These are phyloP conservation scores for Oncorhynchus gorbuscha DNA, from an alignment of 2,113 vertebrate species.

Conservation along the genomic window DNA sequence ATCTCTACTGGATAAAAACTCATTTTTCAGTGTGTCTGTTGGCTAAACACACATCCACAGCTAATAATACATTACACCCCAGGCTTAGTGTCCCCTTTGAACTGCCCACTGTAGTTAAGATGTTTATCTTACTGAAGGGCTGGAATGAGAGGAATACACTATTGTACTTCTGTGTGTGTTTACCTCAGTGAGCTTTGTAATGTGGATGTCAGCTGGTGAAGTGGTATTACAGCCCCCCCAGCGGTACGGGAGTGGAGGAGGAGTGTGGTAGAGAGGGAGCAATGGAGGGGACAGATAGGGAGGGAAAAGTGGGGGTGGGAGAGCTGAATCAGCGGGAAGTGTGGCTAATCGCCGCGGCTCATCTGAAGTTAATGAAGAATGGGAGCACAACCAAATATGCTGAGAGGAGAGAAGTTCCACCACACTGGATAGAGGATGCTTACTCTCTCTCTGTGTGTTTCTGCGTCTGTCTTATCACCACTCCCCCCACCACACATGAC, in stretches of 20 bases:
- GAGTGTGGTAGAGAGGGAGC: conserved; percentile 23
- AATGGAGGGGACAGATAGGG: neutral
- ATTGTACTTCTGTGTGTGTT: conserved; percentile 12
- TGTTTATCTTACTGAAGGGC: conserved; percentile 60
- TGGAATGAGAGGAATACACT: conserved; percentile 40
- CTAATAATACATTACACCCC: neutral
- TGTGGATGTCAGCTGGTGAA: conserved; percentile 54
- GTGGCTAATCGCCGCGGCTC: conserved; percentile 79
- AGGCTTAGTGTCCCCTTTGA: neutral
- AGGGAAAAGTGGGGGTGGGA: conserved; percentile 43
- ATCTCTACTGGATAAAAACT: neutral
- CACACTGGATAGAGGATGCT: conserved; percentile 71
- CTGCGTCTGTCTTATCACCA: neutral
- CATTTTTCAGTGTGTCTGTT: conserved; percentile 39
- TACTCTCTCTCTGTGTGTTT: neutral
- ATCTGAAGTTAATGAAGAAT: conserved; percentile 86
- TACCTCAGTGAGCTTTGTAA: conserved; percentile 24
- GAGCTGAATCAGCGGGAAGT: conserved; percentile 82
- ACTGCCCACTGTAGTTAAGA: conserved; percentile 55
- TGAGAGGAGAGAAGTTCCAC: conserved; percentile 82
- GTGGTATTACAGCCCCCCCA: conserved; percentile 56
- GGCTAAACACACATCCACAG: conserved; percentile 58
- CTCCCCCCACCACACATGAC: conserved; percentile 12
- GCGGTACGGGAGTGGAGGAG: conserved; percentile 47
- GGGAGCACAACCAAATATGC: conserved; percentile 78